Evolutionary conservation across 2,113 vertebrate species (phyloP).

Genomic region (Hemiscyllium ocellatum): DNA sequence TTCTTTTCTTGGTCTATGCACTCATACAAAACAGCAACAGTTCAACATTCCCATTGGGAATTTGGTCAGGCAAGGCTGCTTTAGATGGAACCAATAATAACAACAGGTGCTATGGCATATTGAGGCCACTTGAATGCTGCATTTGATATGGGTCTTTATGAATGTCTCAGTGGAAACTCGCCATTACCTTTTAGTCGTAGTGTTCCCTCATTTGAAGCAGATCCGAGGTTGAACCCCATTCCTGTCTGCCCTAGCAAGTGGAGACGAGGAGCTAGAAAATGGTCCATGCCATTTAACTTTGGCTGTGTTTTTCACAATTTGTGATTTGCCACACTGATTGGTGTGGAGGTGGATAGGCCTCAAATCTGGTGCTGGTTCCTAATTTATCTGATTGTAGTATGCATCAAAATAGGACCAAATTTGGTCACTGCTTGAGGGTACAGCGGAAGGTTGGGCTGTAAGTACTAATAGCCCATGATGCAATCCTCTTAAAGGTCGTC

Average conservation of each 20-base stretch:
- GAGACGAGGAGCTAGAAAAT: background rate
- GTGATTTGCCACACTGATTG: background rate
- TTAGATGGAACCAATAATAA: background rate
- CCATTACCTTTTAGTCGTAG: background rate
- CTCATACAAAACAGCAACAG: slow-evolving; percentile 26
- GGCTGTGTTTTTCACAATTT: no score
- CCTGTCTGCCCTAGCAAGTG: background rate
- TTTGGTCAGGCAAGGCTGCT: slow-evolving; percentile 6
- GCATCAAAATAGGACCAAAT: no score
- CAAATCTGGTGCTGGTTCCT: no score
- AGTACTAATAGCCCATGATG: no score
- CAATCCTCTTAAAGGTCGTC: no score
- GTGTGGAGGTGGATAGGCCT: no score
- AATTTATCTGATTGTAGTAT: no score
- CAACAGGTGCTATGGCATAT: slow-evolving; percentile 5
- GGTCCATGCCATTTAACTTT: background rate
- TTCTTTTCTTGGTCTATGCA: slow-evolving; percentile 28
- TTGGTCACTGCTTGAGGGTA: no score
- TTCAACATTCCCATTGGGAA: slow-evolving; percentile 16
- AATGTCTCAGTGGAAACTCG: background rate
- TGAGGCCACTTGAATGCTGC: background rate
- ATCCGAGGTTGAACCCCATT: background rate
- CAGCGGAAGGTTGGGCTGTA: no score
- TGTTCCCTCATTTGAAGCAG: background rate
- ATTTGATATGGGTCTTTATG: background rate